These are phyloP conservation scores for Polypedilum pembai DNA, from an alignment of 1,140 invertebrate species.

Conservation along the genomic window DNA sequence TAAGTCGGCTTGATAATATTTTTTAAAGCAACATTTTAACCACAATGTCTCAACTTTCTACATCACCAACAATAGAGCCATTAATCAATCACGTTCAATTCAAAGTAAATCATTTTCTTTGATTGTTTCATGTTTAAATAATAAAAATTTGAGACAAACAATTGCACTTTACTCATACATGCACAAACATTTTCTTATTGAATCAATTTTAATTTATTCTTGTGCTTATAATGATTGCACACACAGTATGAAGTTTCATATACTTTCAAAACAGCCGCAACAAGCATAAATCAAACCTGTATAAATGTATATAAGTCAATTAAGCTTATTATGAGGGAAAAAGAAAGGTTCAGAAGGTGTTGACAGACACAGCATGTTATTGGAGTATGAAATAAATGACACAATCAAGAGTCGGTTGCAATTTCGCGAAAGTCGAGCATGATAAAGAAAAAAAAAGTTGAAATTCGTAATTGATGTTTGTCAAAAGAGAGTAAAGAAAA, in stretches of 20 bases:
- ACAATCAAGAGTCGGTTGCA: not conserved
- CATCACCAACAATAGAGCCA: too few species aligned
- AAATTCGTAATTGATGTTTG: conserved; percentile 24
- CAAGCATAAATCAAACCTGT: conserved; percentile 12
- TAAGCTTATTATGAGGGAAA: not conserved
- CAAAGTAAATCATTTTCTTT: too few species aligned
- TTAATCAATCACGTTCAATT: too few species aligned
- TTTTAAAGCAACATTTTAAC: too few species aligned
- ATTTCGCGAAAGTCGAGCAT: not conserved
- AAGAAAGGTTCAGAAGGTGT: not conserved
- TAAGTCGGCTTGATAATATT: too few species aligned
- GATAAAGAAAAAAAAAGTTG: not conserved
- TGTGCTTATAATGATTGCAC: not conserved
- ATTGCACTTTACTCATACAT: too few species aligned
- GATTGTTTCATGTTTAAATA: too few species aligned
- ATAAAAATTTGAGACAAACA: too few species aligned
- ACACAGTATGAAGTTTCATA: not conserved
- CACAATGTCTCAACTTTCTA: too few species aligned
- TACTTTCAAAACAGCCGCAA: not conserved
- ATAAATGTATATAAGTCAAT: conserved; percentile 6
- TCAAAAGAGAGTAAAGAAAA: conserved; percentile 7
- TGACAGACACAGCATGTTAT: conserved; percentile 21
- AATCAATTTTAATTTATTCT: not conserved
- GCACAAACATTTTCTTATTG: too few species aligned
- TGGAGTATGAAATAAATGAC: not conserved